A percentile compares a stretch with the other conserved stretches of the same genome.
phyloP scores from a whole-genome alignment of 2,888 invertebrate species.

The Lasioglossum lativentre region DNA sequence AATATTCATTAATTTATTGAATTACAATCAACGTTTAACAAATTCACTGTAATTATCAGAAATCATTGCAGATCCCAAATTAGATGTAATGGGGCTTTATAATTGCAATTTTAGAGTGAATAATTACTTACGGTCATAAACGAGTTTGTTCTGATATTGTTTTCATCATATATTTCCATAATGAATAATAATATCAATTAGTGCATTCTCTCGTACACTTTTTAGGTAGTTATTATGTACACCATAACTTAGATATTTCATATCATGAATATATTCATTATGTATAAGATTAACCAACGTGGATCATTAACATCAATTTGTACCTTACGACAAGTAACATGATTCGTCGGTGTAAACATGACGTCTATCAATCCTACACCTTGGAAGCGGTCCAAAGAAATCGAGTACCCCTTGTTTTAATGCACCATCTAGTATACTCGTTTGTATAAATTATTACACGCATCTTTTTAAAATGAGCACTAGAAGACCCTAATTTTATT shows the following conservation, averaged over 20 bases:
- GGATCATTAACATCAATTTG: not conserved
- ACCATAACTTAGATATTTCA: not conserved
- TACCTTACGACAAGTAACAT: not conserved
- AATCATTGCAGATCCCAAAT: not conserved
- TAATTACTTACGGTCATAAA: not conserved
- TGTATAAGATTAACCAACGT: not conserved
- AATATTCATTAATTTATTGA: not conserved
- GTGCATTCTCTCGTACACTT: not conserved
- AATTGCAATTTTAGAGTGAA: slow-evolving; percentile 2
- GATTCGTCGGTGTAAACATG: not conserved
- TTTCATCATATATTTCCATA: not conserved
- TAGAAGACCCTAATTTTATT: too few species aligned
- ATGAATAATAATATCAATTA: slow-evolving; percentile 1
- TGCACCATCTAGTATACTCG: not conserved
- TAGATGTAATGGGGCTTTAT: not conserved
- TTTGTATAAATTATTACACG: not conserved
- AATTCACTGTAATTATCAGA: not conserved
- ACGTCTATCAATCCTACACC: not conserved
- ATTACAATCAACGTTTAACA: not conserved
- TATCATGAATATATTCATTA: not conserved
- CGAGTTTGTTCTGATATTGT: not conserved
- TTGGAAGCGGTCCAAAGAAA: not conserved
- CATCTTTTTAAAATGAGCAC: too few species aligned
- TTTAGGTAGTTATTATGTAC: not conserved
- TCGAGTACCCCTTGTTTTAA: not conserved